These are phyloP conservation scores for Ondatra zibethicus DNA, from an alignment of 2,113 vertebrate species.

Conservation along the genomic window DNA sequence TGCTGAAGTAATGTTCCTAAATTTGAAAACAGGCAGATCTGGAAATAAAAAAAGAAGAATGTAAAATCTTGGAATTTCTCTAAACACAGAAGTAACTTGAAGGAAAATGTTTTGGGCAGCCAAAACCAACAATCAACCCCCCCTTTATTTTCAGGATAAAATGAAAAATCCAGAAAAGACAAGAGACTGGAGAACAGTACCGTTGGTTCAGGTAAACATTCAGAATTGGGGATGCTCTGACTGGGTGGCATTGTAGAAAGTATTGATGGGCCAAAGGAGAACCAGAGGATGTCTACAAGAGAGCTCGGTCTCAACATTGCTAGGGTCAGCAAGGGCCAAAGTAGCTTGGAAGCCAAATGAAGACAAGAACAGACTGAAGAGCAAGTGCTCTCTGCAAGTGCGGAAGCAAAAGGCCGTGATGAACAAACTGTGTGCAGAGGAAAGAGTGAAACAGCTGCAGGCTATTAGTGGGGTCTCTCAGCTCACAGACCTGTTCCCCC, in stretches of 20 bases:
- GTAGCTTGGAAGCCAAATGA: background rate
- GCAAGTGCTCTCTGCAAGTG: background rate
- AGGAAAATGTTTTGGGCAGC: conserved; percentile 9
- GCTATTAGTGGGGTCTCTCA: background rate
- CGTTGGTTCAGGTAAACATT: background rate
- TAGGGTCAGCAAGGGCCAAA: background rate
- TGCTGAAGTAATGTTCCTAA: background rate
- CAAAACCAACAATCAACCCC: background rate
- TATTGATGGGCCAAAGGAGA: background rate
- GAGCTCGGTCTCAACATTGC: background rate
- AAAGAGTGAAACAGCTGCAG: background rate
- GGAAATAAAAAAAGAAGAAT: conserved; percentile 32
- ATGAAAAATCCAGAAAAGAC: background rate
- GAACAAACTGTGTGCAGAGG: background rate
- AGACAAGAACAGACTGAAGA: background rate
- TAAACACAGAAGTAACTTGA: background rate
- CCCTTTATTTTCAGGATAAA: background rate
- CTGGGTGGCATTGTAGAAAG: background rate
- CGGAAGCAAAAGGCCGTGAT: background rate
- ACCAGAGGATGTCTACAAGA: background rate
- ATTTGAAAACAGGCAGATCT: conserved; percentile 34
- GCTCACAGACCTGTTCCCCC: background rate
- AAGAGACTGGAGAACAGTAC: background rate
- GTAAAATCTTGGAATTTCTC: conserved; percentile 32
- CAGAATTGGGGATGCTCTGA: background rate